Conservation (phyloP, 2,113 vertebrate species). For the Falco punctatus region DNA sequence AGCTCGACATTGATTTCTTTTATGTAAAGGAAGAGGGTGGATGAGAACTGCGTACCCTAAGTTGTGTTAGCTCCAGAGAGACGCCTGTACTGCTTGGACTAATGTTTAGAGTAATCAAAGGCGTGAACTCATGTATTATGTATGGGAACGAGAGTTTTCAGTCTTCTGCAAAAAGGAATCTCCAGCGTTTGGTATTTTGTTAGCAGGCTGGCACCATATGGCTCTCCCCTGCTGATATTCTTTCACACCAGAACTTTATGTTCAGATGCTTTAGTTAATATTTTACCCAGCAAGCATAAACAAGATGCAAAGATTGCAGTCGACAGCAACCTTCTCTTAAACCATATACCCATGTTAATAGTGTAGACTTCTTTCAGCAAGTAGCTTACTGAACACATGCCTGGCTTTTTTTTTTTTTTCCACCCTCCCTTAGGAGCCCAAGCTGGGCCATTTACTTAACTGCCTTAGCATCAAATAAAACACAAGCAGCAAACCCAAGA, state of each 20-base stretch:
- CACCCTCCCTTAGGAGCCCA: not conserved
- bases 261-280: conserved; percentile 47
- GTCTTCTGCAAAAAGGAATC: conserved; percentile 49
- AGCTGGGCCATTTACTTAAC: not conserved
- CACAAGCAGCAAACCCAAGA: not conserved
- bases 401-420: not conserved
- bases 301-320: conserved; percentile 65
- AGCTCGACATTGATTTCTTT: conserved; percentile 39
- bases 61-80: conserved; percentile 51
- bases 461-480: not conserved
- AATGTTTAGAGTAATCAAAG: conserved; percentile 61
- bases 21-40: conserved; percentile 21
- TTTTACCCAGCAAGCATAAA: conserved; percentile 68
- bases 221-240: conserved; percentile 63
- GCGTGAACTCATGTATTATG: conserved; percentile 67
- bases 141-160: conserved; percentile 60
- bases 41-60: conserved; percentile 5
- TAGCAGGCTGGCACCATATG: conserved; percentile 62
- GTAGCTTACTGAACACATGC: not conserved
- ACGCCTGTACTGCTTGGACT: conserved; percentile 39
- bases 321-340: conserved; percentile 55
- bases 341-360: not conserved
- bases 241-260: conserved; percentile 61
- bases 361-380: not conserved
- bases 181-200: conserved; percentile 45